Base-by-base conservation (phyloP, 2,113 vertebrate genomes). In the Zosterops pallidus region DNA sequence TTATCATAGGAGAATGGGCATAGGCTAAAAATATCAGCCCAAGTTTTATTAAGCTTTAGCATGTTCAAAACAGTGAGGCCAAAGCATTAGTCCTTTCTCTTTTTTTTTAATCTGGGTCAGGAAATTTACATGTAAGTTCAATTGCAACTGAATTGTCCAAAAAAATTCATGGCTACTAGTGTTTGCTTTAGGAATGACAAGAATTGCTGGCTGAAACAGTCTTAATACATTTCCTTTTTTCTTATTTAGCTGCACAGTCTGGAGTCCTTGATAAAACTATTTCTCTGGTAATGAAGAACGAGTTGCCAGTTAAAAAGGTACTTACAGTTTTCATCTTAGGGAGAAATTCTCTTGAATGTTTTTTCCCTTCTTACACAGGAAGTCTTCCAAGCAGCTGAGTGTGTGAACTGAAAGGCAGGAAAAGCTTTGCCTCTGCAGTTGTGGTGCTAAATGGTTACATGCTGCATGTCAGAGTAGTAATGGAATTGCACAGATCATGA, bases 231-330 rank as follows among this genome's bases (percentile, higher is more conserved):
- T 12, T 47, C 22, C 14, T 86, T 23, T 90, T 97, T 78, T 94
- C 21, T 96, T 63, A 70, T 74, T 13, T 74, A 99, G 99, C 99
- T 96, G 99, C 98, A 74, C 99, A 99, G 90, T 98, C 99, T 88
- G 98, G 97, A 67, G 91, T 99, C 56, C 98, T 99, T 46, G 98
- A 98, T 90, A 98, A 97, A 97, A 99, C 99, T 14, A 98, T 99
- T 95, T 98, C 98, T 86, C 96, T 96, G 96, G 85, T 99, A 47
- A 98, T 99, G 98, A 99, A 98, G 97, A 99, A 98, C 10, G 88
- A 98, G 85, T 95, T 96, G 64, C 99, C 99, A 86, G 96, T 96
- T 81, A 98, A 98, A 75, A 99, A 98, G 98, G 99, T 99, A 97
- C 55, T 14, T 52, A 49, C 17, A 81, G 20, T 28, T 68, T 26